Evolutionary conservation across 1,140 invertebrate genomes (phyloP).

Genomic region (Neoseiulus cucumeris): DNA sequence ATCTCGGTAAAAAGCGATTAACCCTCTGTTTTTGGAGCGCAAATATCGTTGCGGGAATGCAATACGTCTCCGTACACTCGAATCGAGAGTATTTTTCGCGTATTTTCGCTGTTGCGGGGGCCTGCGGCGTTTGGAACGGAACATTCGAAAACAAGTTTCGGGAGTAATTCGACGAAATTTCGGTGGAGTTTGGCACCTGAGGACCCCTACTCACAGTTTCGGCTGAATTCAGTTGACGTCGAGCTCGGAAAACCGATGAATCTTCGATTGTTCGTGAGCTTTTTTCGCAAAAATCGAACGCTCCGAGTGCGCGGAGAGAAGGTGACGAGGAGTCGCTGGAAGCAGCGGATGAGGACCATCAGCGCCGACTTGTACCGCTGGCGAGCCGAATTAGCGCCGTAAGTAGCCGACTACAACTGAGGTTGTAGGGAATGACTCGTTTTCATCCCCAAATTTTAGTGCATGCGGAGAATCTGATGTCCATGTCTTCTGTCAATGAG

Average conservation of each 20-base stretch:
- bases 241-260: neutral
- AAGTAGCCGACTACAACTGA: no score
- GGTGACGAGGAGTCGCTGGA: neutral
- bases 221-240: neutral
- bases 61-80: neutral
- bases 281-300: constrained; percentile 11
- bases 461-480: no score
- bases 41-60: neutral
- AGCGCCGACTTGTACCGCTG: no score
- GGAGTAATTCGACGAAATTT: neutral
- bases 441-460: no score
- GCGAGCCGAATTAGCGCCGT: no score
- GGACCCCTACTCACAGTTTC: neutral
- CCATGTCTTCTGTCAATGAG: no score
- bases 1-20: neutral
- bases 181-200: neutral
- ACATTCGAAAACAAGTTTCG: constrained; percentile 5
- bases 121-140: constrained; percentile 9
- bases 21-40: neutral
- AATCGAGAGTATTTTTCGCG: neutral
- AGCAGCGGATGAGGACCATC: no score
- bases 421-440: no score
- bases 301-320: constrained; percentile 11
- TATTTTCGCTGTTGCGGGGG: constrained; percentile 11
- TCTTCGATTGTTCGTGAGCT: neutral